Conservation (phyloP, 2,113 vertebrate species). For the Silurus asotus region DNA sequence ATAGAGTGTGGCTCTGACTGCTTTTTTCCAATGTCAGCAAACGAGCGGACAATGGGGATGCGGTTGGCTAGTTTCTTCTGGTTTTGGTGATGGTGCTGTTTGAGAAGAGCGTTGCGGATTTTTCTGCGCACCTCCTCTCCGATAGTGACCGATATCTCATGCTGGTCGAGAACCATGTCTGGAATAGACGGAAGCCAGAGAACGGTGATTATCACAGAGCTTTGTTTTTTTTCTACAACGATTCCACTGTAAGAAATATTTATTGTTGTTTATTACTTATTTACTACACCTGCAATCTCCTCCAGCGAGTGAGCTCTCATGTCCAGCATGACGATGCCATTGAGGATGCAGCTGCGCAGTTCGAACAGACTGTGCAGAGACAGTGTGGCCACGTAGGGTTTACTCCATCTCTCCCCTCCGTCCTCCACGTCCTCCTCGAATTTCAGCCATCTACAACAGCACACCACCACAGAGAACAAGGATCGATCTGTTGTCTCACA, state of each 20-base stretch:
- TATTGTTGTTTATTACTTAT: neutral
- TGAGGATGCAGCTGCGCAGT: conserved; percentile 95
- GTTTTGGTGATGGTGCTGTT: conserved; percentile 98
- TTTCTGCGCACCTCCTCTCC: conserved; percentile 87
- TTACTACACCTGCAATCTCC: conserved; percentile 89
- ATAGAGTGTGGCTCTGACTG: conserved; percentile 98
- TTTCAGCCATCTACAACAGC: conserved; percentile 86
- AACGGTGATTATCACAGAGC: neutral
- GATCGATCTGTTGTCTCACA: neutral
- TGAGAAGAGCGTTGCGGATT: conserved; percentile 91
- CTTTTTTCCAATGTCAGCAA: conserved; percentile 98
- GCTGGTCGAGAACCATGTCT: conserved; percentile 98
- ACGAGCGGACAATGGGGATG: conserved; percentile 96
- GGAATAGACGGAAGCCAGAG: conserved; percentile 18
- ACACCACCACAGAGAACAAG: neutral
- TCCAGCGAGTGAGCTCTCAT: conserved; percentile 96
- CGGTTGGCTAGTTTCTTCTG: conserved; percentile 97
- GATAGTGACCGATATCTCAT: conserved; percentile 84
- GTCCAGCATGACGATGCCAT: conserved; percentile 94
- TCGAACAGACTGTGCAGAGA: conserved; percentile 97
- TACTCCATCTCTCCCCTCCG: conserved; percentile 97
- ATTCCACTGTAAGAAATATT: neutral
- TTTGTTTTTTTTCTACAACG: neutral
- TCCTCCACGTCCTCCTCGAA: conserved; percentile 99
- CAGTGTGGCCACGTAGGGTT: conserved; percentile 95